Percentiles rank a stretch among this genome's conserved stretches.
These are phyloP conservation scores for Poeciliopsis gracilis DNA, from an alignment of 2,797 vertebrate species.

Conservation along the genomic window DNA sequence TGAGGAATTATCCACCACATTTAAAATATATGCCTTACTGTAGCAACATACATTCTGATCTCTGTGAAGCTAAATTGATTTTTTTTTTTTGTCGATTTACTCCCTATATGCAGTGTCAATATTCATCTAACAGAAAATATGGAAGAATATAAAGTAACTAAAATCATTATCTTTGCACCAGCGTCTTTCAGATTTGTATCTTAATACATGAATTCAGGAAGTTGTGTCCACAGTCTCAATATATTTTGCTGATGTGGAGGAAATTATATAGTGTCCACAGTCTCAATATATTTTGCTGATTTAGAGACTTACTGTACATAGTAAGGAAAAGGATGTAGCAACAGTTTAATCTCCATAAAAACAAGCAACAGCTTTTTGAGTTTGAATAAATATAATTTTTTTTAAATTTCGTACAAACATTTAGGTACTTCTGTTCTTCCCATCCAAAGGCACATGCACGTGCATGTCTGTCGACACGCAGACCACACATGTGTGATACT, in stretches of 20 bases:
- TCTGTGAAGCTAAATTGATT: not conserved
- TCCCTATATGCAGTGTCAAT: not conserved
- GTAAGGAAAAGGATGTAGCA: not conserved
- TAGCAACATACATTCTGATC: not conserved
- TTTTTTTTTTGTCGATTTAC: not conserved
- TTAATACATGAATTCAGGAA: not conserved
- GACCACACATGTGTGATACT: constrained; percentile 39
- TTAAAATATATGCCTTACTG: not conserved
- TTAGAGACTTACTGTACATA: not conserved
- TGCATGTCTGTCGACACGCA: constrained; percentile 21
- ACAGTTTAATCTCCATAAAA: not conserved
- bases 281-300: not conserved
- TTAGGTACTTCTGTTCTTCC: constrained; percentile 33
- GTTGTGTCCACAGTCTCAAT: not conserved
- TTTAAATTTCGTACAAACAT: not conserved
- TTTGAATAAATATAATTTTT: constrained; percentile 13
- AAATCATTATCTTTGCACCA: not conserved
- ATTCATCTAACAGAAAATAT: not conserved
- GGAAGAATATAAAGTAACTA: not conserved
- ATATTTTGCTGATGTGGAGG: not conserved
- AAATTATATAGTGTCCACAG: not conserved
- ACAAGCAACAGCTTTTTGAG: not conserved
- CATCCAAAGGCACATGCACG: constrained; percentile 22
- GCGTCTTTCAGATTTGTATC: not conserved
- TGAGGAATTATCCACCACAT: not conserved